phyloP scores from a whole-genome alignment of 2,113 vertebrate genomes.

The Anolis sagrei region DNA sequence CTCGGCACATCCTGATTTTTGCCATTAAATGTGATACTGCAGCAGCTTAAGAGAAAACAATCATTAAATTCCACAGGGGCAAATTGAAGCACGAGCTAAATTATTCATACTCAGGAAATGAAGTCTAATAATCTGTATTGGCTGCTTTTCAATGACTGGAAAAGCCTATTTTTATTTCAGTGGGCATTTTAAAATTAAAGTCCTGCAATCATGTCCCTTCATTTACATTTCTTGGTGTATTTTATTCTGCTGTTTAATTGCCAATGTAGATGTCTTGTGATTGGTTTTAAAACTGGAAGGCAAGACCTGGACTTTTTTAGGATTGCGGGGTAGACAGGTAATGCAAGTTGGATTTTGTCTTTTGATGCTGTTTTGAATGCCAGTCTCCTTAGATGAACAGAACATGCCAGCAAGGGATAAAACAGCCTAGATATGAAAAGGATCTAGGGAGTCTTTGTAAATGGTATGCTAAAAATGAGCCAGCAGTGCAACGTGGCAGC shows the following conservation, averaged over 20 bases:
- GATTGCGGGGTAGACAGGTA: not conserved
- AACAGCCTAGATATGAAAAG: not conserved
- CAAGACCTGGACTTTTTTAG: not conserved
- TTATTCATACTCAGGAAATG: not conserved
- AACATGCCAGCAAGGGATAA: not conserved
- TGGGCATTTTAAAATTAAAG: slow-evolving; percentile 4
- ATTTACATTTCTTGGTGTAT: not conserved
- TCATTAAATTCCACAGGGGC: not conserved
- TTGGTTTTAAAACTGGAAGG: slow-evolving; percentile 8
- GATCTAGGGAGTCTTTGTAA: no score
- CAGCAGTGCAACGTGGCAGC: no score
- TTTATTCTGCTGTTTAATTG: slow-evolving; percentile 12
- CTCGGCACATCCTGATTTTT: not conserved
- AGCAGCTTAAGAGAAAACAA: not conserved
- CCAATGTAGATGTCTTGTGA: not conserved
- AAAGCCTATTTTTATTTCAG: slow-evolving; percentile 4
- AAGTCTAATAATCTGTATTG: not conserved
- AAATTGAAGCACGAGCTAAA: not conserved
- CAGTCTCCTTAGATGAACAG: not conserved
- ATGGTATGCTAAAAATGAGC: no score
- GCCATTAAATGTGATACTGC: not conserved
- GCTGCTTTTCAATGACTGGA: not conserved
- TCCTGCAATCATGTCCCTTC: not conserved
- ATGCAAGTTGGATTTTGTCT: not conserved
- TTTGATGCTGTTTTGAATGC: not conserved